Evolutionary conservation across 2,888 invertebrate genomes (phyloP), one percentile per base, ranked within the genome.

Genomic region (Campaea margaritaria): DNA sequence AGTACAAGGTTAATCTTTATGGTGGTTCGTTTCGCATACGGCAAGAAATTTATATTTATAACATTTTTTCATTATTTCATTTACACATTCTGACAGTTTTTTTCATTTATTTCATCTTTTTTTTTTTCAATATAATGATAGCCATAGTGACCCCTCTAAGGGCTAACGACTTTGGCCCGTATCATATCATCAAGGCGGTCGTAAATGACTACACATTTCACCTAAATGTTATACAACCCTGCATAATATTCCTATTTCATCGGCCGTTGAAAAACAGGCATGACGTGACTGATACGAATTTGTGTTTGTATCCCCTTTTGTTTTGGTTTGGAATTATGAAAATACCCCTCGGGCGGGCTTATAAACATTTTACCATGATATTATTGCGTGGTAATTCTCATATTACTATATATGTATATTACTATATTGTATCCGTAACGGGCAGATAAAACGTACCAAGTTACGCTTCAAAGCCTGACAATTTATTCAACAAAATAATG

Each of bases 261-360:
- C 58, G 62, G 43, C 39, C 54, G 55, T 95, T 38, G 49, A 52
- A 57, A 64, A 63, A 63, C 54, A 50, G 52, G 15, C 39, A 28
- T 62, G 48, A 60, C 56, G 62, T 58, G 50, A 48, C 52, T 31
- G 47, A 57, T 62, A 36, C 57, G 34, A 64, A 56, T 49, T 50
- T 50, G 42, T 49, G 44, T 61, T 44, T 56, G 44, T 34, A 57
- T 50, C 10, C 45, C n/a, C 13, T 36, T 56, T 47, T 51, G 50
- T 58, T 60, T 55, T 60, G 41, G 39, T 44, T 56, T 5, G 27
- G 61, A 58, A 54, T 59, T 44, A 36, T 28, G 21, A 39, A 36
- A 47, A 47, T 13, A 9, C n/a, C 13, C 16, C n/a, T 12, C 13
- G 36, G 47, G 36, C n/a, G 14, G 14, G 14, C 8, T 5, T 14